Conservation (phyloP, 2,113 vertebrate genomes). For the Dicaeum eximium region DNA sequence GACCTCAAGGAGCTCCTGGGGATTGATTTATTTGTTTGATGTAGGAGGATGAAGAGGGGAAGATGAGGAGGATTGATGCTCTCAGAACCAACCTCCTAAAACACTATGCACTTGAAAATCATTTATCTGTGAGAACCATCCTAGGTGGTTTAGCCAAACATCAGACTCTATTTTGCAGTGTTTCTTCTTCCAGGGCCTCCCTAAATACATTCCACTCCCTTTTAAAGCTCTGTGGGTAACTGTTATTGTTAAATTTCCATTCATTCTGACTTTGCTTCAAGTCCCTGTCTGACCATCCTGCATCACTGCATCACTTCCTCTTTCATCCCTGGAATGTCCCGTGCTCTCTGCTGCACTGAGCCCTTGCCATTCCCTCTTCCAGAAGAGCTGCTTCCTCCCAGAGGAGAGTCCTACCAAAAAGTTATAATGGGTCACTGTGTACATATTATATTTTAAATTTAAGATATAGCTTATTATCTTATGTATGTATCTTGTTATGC, state of each 20-base stretch:
- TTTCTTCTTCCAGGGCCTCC: not conserved
- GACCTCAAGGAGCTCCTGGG: not conserved
- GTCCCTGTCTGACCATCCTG: not conserved
- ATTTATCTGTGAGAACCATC: not conserved
- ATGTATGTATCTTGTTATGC: not conserved
- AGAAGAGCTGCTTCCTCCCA: not conserved
- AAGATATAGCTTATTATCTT: not conserved
- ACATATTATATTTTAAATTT: not conserved
- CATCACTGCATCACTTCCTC: not conserved
- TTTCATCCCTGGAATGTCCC: not conserved
- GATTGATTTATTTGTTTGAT: not conserved
- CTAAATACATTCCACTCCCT: not conserved
- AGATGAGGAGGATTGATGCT: not conserved
- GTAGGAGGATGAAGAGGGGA: not conserved
- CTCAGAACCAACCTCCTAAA: not conserved
- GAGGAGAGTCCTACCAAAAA: not conserved
- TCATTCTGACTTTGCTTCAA: not conserved
- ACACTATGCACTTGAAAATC: not conserved
- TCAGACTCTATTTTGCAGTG: not conserved
- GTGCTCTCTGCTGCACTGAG: not conserved
- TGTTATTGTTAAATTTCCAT: not conserved
- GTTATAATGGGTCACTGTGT: not conserved
- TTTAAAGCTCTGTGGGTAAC: not conserved
- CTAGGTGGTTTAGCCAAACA: not conserved
- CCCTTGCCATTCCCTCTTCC: not conserved